phyloP scores from a whole-genome alignment of 2,888 invertebrate genomes.

The Lamproptera curius region DNA sequence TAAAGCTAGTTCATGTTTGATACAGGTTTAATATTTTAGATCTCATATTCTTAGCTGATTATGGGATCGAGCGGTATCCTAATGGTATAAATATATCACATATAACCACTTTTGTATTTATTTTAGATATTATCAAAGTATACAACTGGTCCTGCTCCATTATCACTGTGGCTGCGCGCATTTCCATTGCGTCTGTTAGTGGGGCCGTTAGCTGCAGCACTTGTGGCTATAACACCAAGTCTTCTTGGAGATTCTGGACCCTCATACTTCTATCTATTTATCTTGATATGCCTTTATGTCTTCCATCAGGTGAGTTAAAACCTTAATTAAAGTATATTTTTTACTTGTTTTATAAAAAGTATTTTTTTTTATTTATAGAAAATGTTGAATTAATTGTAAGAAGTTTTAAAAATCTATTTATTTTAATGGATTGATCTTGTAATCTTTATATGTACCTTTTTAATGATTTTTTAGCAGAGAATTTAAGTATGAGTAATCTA shows the following conservation, averaged over 20 bases:
- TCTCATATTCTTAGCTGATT: no score
- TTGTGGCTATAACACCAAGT: constrained; percentile 92
- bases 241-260: constrained; percentile 76
- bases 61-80: no score
- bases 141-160: constrained; percentile 92
- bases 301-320: constrained; percentile 86
- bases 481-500: no score
- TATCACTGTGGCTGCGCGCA: constrained; percentile 92
- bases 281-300: constrained; percentile 88
- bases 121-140: constrained; percentile 76
- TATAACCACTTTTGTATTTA: neutral
- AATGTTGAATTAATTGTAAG: no score
- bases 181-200: constrained; percentile 92
- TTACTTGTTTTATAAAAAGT: neutral
- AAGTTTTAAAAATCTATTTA: no score
- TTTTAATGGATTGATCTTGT: no score
- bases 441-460: no score
- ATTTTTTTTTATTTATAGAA: neutral
- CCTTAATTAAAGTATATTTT: neutral
- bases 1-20: no score
- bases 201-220: constrained; percentile 87
- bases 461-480: no score
- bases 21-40: no score
- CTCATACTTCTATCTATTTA: constrained; percentile 84
- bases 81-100: no score